Base-by-base conservation (phyloP, 2,113 vertebrate species). In the Vulpes lagopus region DNA sequence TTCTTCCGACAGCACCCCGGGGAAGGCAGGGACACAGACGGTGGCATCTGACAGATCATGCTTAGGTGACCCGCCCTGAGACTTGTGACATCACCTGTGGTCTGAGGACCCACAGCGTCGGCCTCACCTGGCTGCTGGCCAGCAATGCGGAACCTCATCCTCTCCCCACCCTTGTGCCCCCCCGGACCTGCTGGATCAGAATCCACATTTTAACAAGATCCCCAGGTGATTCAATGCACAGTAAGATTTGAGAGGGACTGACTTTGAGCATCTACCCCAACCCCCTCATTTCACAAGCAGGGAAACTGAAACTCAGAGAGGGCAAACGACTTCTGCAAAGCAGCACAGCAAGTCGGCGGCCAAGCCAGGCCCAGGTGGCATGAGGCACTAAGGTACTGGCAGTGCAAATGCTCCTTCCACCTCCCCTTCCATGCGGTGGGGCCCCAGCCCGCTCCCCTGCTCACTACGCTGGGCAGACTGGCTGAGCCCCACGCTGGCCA, bases 41-140 rank as follows among this genome's bases (percentile, higher is more conserved):
- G 53, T 43, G 55, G 84, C 49, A 8, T 60, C n/a, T 60, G 32
- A 53, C 22, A 67, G 7, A 2, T 30, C 19, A 0, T 0, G 14
- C 81, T 20, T 22, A 2, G n/a, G 35, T 9, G 38, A 38, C 53
- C 32, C 3, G 81, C 8, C 87, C 74, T 5, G 79, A 73, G 80
- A 81, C n/a, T 51, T 7, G 10, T 12, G 5, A 15, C 25, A 78
- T 57, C 2, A 0, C 60, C 71, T 19, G 5, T 5, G 57, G 17
- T 35, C 79, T 8, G 22, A 91, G 53, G n/a, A 71, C 69, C 38
- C 15, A 32, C 38, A 14, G 32, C 53, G 5, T 11, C 4, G 0
- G 27, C 12, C 1, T 2, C 11, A 0, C 55, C 57, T 0, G 2
- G 51, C 3, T 59, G n/a, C 65, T 23, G 4, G 8, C 12, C 1